Percentiles rank a stretch among this genome's conserved stretches.
These are phyloP conservation scores for Anguilla anguilla DNA, from an alignment of 2,797 vertebrate species.

Conservation along the genomic window DNA sequence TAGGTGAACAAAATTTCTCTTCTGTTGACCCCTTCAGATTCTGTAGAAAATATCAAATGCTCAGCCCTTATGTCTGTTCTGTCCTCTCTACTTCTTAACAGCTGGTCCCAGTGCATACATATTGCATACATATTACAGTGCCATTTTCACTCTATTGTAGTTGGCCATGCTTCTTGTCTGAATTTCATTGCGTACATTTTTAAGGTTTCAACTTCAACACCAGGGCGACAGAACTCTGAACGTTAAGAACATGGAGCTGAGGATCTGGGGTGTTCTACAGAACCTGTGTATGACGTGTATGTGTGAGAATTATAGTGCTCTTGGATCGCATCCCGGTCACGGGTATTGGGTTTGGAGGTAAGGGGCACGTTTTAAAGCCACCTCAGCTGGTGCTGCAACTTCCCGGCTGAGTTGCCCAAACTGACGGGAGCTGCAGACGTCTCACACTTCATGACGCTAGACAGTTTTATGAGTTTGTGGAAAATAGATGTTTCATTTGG, in stretches of 20 bases:
- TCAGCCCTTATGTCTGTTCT: background rate
- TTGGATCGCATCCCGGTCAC: background rate
- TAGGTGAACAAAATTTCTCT: background rate
- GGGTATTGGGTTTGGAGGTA: background rate
- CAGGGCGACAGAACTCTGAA: background rate
- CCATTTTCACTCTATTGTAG: too few species aligned
- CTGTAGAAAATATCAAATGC: background rate
- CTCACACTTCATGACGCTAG: background rate
- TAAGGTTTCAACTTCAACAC: too few species aligned
- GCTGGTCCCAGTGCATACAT: too few species aligned
- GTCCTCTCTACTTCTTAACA: too few species aligned
- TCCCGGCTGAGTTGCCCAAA: background rate
- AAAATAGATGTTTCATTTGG: conserved; percentile 26
- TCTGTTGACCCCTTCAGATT: background rate
- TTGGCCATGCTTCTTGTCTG: too few species aligned
- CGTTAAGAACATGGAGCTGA: background rate
- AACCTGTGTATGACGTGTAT: background rate
- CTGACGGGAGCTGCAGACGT: background rate
- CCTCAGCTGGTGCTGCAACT: background rate
- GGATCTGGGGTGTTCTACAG: background rate
- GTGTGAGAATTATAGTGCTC: background rate
- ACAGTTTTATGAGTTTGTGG: conserved; percentile 17
- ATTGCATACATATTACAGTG: too few species aligned
- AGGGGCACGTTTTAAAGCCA: background rate
- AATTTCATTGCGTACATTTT: too few species aligned